Evolutionary conservation across 2,113 vertebrate genomes (phyloP), one percentile per base, ranked within the genome.

Genomic region (Myanophis thanlyinensis): DNA sequence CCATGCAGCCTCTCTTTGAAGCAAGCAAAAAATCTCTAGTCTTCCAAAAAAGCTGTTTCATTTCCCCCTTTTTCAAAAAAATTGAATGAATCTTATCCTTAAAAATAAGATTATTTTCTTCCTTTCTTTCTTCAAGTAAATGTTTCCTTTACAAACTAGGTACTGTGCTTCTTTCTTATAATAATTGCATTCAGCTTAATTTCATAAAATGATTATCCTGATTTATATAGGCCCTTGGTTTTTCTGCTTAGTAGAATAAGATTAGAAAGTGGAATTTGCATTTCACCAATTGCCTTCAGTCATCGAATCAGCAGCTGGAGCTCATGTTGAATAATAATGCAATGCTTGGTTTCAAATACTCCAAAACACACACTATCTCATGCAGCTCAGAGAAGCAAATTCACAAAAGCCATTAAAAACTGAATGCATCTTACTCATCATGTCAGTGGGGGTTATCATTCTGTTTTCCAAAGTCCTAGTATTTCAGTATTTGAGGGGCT

Each of bases 301-400:
- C 95, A 97, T 95, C 94, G 95, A 95, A 97, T 96, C 95, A 95
- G 95, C 96, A 97, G 98, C 97, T 95, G 94, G 93, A 95, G 94
- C 97, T 96, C 95, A 97, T 94, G 94, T 96, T 44, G 97, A 97
- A 97, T 98, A 97, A 97, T 97, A 97, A 98, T 94, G 48, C 54
- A 93, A 80, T 95, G 85, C 93, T 96, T 94, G 84, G 91, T 96
- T 96, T 95, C 94, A 94, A 96, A 93, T 95, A 67, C 62, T 93
- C 89, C 96, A 91, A 89, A 94, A 92, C 93, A 40, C 94, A 95
- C 96, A 88, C 47, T 48, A 54, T 95, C 97, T 97, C 96, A 94
- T 92, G 92, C 93, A 96, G 95, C 95, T 96, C 95, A 95, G 52
- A 27, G 89, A 93, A 94, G 94, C 93, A 90, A 92, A 93, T 92